Conservation (phyloP, 2,797 vertebrate genomes). For the Amblyopsis hoosieri region DNA sequence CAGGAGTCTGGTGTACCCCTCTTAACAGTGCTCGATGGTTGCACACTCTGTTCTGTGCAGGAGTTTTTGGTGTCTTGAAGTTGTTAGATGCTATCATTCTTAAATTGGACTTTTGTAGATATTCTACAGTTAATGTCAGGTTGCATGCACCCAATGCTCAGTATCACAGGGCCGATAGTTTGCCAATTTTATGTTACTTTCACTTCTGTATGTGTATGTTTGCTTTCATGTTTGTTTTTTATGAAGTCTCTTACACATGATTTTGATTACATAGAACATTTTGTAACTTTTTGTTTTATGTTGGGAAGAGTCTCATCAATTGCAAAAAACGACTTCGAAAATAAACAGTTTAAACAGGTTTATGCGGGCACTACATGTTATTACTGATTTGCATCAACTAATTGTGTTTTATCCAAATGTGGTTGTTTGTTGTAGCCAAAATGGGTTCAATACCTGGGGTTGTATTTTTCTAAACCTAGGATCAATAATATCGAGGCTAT, state of each 20-base stretch:
- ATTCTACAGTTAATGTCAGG: conserved; percentile 80
- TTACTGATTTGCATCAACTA: conserved; percentile 33
- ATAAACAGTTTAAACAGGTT: conserved; percentile 81
- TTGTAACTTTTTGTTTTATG: conserved; percentile 83
- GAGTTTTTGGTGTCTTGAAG: conserved; percentile 76
- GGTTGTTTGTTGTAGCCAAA: no score
- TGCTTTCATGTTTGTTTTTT: conserved; percentile 81
- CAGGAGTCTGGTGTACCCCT: conserved; percentile 63
- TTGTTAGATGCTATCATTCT: conserved; percentile 79
- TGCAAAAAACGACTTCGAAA: conserved; percentile 78
- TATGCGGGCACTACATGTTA: conserved; percentile 66
- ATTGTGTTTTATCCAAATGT: no score
- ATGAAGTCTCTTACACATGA: conserved; percentile 80
- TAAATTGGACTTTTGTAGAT: conserved; percentile 79
- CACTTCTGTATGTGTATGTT: conserved; percentile 78
- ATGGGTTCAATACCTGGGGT: no score
- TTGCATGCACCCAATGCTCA: conserved; percentile 80
- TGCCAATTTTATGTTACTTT: conserved; percentile 83
- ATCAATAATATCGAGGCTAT: no score
- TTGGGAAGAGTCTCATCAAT: conserved; percentile 76
- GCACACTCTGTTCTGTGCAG: conserved; percentile 72
- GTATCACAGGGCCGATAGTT: conserved; percentile 80
- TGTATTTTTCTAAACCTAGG: no score
- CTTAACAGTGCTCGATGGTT: conserved; percentile 60
- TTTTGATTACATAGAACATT: conserved; percentile 83